These are phyloP conservation scores for Cygnus buccinator DNA, from an alignment of 2,113 vertebrate genomes.

Conservation along the genomic window DNA sequence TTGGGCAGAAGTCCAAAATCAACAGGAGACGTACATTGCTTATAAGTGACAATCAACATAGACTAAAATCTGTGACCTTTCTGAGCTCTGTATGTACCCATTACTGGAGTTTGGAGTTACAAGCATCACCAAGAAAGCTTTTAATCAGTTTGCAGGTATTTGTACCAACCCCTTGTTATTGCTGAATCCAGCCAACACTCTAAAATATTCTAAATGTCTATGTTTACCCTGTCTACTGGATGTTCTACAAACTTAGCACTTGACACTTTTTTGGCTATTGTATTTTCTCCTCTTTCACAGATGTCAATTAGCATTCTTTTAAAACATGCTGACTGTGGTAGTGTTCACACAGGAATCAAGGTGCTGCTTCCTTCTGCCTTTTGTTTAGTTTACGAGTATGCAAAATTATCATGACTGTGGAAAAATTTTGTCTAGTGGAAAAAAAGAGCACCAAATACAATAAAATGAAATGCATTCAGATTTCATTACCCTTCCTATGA, in stretches of 20 bases:
- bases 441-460: not conserved
- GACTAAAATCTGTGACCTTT: not conserved
- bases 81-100: not conserved
- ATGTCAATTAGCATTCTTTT: not conserved
- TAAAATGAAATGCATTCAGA: not conserved
- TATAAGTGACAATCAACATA: not conserved
- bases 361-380: not conserved
- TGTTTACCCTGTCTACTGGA: not conserved
- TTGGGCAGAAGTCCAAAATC: conserved; percentile 11
- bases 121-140: not conserved
- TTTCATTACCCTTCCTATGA: not conserved
- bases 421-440: not conserved
- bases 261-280: not conserved
- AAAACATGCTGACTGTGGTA: not conserved
- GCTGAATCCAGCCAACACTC: rapidly evolving
- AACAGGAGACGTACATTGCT: not conserved
- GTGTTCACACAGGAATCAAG: not conserved
- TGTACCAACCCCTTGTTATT: not conserved
- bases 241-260: not conserved
- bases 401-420: not conserved
- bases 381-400: not conserved
- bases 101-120: not conserved
- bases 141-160: not conserved
- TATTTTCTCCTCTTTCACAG: not conserved
- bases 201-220: not conserved